A percentile compares a stretch with the other conserved stretches of the same genome.
Evolutionary conservation across 2,113 vertebrate species (phyloP).

Genomic region (Sminthopsis crassicaudata): DNA sequence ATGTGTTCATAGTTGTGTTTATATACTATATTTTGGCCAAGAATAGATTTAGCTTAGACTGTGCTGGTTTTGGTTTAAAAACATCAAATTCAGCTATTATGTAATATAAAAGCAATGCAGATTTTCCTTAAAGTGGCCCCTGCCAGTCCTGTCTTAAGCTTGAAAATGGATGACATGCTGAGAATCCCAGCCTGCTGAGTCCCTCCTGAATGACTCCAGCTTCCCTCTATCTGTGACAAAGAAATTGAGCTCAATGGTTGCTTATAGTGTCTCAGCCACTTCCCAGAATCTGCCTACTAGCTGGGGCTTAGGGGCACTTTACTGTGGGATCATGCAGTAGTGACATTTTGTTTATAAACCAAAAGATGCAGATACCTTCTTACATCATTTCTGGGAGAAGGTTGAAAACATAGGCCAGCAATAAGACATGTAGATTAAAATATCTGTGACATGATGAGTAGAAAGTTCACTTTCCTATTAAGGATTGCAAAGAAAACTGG

Average conservation of each 20-base stretch:
- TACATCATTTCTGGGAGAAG: not conserved
- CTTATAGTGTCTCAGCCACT: not conserved
- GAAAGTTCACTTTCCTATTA: not conserved
- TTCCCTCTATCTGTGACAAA: constrained; percentile 9
- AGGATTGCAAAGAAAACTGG: not conserved
- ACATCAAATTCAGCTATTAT: not conserved
- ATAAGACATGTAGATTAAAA: not conserved
- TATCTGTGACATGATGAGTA: not conserved
- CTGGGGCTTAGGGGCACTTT: not conserved
- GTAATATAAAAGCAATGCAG: not conserved
- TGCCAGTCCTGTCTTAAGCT: constrained; percentile 7
- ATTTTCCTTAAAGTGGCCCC: constrained; percentile 4
- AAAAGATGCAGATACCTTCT: not conserved
- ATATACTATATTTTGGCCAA: not conserved
- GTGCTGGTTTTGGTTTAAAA: not conserved
- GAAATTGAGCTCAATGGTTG: constrained; percentile 15
- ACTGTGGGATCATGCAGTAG: not conserved
- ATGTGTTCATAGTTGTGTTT: not conserved
- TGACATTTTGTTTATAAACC: constrained; percentile 2
- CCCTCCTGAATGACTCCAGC: not conserved
- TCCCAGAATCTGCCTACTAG: not conserved
- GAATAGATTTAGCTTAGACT: not conserved
- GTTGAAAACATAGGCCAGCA: constrained; percentile 31
- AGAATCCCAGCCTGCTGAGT: not conserved
- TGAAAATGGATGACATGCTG: not conserved